These are phyloP conservation scores for Epinephelus coioides DNA, from an alignment of 2,797 vertebrate species.

Conservation along the genomic window DNA sequence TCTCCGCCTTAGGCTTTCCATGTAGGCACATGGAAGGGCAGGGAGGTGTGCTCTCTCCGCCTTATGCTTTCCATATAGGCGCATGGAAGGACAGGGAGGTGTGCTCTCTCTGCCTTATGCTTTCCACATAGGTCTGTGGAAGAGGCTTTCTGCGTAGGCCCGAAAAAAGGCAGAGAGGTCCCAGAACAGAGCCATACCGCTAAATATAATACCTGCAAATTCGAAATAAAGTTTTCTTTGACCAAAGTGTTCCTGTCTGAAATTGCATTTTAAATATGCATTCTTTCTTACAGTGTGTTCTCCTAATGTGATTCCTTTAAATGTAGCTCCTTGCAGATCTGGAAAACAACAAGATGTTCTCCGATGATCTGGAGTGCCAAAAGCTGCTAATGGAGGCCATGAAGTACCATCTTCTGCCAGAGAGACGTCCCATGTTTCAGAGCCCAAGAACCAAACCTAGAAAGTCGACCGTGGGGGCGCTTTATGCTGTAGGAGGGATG, in stretches of 20 bases:
- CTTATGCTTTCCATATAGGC: too few relatives aligned
- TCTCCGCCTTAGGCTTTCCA: accelerated
- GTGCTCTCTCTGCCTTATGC: too few relatives aligned
- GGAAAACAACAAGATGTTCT: constrained; percentile 98
- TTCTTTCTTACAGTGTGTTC: background rate
- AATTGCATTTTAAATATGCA: background rate
- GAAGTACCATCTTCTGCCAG: constrained; percentile 98
- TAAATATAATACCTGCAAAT: too few relatives aligned
- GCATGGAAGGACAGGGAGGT: too few relatives aligned
- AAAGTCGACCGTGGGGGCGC: constrained; percentile 96
- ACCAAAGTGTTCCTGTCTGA: too few relatives aligned
- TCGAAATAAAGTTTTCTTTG: too few relatives aligned
- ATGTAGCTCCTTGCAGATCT: constrained; percentile 94
- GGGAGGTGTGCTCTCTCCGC: too few relatives aligned
- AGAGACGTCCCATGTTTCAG: constrained; percentile 95
- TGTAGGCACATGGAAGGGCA: too few relatives aligned
- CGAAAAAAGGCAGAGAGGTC: too few relatives aligned
- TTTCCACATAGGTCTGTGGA: too few relatives aligned
- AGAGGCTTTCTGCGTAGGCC: too few relatives aligned
- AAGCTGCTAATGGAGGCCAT: constrained; percentile 99
- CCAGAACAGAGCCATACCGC: too few relatives aligned
- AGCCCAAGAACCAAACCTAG: constrained; percentile 97
- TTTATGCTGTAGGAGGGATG: constrained; percentile 98
- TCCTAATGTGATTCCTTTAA: constrained; percentile 23
- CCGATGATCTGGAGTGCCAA: constrained; percentile 95